Percentiles rank a stretch among this genome's conserved stretches.
Conservation (phyloP, 2,113 vertebrate species). For the Siniperca chuatsi region DNA sequence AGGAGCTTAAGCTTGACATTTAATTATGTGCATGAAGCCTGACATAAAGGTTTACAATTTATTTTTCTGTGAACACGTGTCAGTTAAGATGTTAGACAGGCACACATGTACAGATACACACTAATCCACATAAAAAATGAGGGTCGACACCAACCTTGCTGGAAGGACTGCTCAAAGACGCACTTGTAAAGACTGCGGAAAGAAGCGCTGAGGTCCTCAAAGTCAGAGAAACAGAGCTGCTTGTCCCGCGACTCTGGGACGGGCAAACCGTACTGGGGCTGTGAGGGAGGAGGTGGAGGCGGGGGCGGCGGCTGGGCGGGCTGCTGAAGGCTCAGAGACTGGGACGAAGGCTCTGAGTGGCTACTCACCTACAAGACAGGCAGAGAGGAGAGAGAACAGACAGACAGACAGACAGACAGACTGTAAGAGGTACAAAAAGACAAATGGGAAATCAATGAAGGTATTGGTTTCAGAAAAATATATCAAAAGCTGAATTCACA, state of each 20-base stretch:
- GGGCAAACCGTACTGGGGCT: constrained; percentile 86
- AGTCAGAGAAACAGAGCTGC: constrained; percentile 88
- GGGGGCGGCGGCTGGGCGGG: constrained; percentile 60
- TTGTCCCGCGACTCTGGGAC: constrained; percentile 86
- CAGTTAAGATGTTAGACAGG: constrained; percentile 37
- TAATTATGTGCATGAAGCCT: constrained; percentile 70
- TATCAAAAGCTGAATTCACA: constrained; percentile 4
- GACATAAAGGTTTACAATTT: constrained; percentile 48
- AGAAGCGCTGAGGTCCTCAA: constrained; percentile 91
- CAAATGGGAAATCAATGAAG: background rate
- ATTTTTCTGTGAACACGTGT: background rate
- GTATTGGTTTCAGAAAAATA: constrained; percentile 4
- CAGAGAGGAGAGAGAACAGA: constrained; percentile 29
- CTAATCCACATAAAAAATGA: constrained; percentile 17
- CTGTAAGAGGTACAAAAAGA: background rate
- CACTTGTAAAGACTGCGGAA: constrained; percentile 92
- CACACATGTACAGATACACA: constrained; percentile 19
- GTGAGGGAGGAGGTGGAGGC: constrained; percentile 70
- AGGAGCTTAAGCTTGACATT: constrained; percentile 70
- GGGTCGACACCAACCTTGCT: constrained; percentile 84
- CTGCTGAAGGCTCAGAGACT: constrained; percentile 86
- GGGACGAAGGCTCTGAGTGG: constrained; percentile 87
- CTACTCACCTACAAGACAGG: constrained; percentile 83
- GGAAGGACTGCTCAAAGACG: constrained; percentile 90
- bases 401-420: background rate